Percentiles rank a stretch among this genome's conserved stretches.
These are phyloP conservation scores for Habrosyne pyritoides DNA, from an alignment of 2,888 invertebrate species.

Conservation along the genomic window DNA sequence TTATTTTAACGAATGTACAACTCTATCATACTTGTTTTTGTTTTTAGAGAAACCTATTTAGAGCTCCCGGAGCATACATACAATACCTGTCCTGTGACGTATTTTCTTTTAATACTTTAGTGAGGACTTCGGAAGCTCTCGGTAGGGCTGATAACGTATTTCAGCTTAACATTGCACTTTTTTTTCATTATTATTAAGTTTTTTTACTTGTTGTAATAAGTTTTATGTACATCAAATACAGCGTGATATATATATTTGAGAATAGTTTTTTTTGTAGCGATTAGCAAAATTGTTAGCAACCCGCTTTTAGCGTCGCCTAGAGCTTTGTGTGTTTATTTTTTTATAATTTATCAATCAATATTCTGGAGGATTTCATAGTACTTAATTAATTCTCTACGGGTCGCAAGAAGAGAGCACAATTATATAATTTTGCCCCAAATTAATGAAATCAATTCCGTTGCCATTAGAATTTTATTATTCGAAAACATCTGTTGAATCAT, in stretches of 20 bases:
- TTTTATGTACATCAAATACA: slow-evolving; percentile 71
- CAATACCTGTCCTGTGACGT: background rate
- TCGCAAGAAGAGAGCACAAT: slow-evolving; percentile 13
- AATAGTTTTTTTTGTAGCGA: slow-evolving; percentile 61
- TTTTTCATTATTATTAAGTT: slow-evolving; percentile 50
- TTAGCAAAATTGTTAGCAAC: slow-evolving; percentile 51
- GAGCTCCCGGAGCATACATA: slow-evolving; percentile 17
- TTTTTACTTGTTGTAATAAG: slow-evolving; percentile 72
- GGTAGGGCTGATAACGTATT: slow-evolving; percentile 27
- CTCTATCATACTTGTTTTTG: slow-evolving; percentile 22
- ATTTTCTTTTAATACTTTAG: slow-evolving; percentile 12
- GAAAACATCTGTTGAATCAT: background rate
- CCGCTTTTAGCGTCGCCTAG: slow-evolving; percentile 74
- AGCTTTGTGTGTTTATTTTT: slow-evolving; percentile 51
- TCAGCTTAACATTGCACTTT: slow-evolving; percentile 66
- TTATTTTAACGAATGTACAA: slow-evolving; percentile 34
- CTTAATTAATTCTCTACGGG: slow-evolving; percentile 18
- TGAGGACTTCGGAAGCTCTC: slow-evolving; percentile 30
- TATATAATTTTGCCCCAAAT: slow-evolving; percentile 14
- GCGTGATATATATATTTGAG: slow-evolving; percentile 69
- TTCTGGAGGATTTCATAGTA: slow-evolving; percentile 19
- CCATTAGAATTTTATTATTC: slow-evolving; percentile 5
- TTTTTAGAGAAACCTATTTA: slow-evolving; percentile 33
- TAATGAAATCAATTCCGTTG: background rate
- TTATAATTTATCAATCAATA: slow-evolving; percentile 20